Evolutionary conservation across 92 coral and sea anemone species (phyloP).

Genomic region (Phenganax marumi): DNA sequence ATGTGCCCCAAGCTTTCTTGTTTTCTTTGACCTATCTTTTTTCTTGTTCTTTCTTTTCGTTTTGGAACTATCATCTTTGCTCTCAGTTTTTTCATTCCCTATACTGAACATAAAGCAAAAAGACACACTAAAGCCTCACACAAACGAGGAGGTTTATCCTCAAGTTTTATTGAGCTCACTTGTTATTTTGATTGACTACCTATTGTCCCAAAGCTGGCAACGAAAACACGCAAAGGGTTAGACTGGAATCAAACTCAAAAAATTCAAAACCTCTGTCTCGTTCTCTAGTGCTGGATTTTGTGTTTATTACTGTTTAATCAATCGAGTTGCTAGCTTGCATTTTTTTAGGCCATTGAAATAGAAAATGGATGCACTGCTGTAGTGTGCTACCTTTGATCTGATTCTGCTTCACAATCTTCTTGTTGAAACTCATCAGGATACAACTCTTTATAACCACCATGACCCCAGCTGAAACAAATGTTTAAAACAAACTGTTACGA

Average conservation of each 20-base stretch:
- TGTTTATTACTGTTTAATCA: neutral
- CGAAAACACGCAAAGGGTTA: neutral
- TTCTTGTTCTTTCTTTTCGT: constrained; percentile 24
- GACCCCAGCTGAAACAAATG: constrained; percentile 76
- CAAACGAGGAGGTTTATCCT: neutral
- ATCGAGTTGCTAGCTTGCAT: neutral
- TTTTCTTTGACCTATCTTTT: constrained; percentile 5
- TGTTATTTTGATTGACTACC: neutral
- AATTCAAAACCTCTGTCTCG: neutral
- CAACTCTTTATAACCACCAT: constrained; percentile 86
- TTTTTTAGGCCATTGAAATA: neutral
- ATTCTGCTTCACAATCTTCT: constrained; percentile 24
- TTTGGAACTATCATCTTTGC: constrained; percentile 9
- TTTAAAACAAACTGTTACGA: too few relatives aligned
- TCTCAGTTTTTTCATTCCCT: neutral
- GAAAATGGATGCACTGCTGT: neutral
- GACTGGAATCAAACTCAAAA: neutral
- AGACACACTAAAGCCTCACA: neutral
- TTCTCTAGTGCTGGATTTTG: neutral
- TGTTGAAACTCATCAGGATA: constrained; percentile 86
- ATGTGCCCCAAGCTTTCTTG: neutral
- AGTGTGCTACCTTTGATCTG: constrained; percentile 34
- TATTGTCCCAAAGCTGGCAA: too few relatives aligned
- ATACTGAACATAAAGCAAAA: neutral
- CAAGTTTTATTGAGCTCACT: neutral